phyloP scores from a whole-genome alignment of 2,888 invertebrate species.

The Masnerella sp. region DNA sequence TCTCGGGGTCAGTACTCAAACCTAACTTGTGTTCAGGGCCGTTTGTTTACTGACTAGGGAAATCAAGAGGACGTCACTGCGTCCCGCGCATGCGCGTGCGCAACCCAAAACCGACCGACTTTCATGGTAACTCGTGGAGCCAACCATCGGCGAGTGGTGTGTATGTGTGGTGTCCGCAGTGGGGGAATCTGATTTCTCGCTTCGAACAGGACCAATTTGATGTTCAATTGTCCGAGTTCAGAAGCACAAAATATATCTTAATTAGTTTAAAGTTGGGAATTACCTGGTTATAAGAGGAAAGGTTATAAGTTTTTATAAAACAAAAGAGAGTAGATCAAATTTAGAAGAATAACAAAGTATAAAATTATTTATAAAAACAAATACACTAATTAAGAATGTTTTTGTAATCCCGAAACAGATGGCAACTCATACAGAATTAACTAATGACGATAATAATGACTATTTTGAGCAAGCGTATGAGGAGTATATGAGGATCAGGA shows the following conservation, averaged over 20 bases:
- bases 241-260: constrained; percentile 46
- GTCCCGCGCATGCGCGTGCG: constrained; percentile 58
- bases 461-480: constrained; percentile 8
- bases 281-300: not conserved
- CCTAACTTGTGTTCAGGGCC: constrained; percentile 39
- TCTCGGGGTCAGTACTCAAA: constrained; percentile 24
- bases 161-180: constrained; percentile 45
- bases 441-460: too few species aligned
- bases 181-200: constrained; percentile 44
- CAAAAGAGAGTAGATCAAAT: not conserved
- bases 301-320: not conserved
- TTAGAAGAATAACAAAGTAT: too few species aligned
- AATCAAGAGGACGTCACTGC: constrained; percentile 18
- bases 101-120: constrained; percentile 57
- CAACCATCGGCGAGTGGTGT: constrained; percentile 43
- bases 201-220: constrained; percentile 43
- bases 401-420: constrained; percentile 36
- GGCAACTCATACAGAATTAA: constrained; percentile 19
- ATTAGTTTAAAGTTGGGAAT: constrained; percentile 10
- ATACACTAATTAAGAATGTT: constrained; percentile 28
- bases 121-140: constrained; percentile 41
- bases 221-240: constrained; percentile 46
- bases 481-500: constrained; percentile 10
- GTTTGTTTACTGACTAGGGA: constrained; percentile 54
- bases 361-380: not conserved